phyloP scores from a whole-genome alignment of 2,888 invertebrate species.

The Hyppa rectilinea region DNA sequence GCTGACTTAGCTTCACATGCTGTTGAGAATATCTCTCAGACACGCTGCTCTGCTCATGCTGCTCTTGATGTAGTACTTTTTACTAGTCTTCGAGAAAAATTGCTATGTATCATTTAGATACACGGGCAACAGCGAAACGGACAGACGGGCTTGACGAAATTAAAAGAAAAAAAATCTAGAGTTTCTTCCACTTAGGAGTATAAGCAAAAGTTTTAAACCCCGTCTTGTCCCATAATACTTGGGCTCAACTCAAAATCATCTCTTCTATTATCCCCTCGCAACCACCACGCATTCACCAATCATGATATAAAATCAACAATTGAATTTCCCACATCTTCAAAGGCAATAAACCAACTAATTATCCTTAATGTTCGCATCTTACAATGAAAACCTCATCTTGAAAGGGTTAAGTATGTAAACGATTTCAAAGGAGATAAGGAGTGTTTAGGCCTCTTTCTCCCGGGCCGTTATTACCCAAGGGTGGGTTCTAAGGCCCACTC shows the following conservation, averaged over 20 bases:
- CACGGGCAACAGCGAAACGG: too few species aligned
- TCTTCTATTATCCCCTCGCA: background rate
- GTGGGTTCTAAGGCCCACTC: conserved; percentile 48
- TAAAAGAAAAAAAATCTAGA: too few species aligned
- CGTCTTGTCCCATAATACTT: background rate
- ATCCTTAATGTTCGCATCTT: conserved; percentile 45
- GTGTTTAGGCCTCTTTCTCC: conserved; percentile 54
- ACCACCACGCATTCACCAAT: background rate
- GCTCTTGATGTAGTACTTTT: too few species aligned
- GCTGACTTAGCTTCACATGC: too few species aligned
- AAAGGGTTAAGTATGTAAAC: conserved; percentile 68
- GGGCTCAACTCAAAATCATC: background rate
- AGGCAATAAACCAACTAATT: conserved; percentile 45
- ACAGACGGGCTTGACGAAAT: too few species aligned
- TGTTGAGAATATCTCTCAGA: too few species aligned
- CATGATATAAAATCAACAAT: background rate
- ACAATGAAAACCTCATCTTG: conserved; percentile 61
- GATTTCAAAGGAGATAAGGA: conserved; percentile 67
- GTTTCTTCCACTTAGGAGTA: background rate
- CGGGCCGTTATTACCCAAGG: conserved; percentile 49
- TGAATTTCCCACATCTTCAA: background rate
- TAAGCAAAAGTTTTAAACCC: background rate
- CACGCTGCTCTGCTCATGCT: too few species aligned
- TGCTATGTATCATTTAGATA: too few species aligned
- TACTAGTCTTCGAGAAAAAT: too few species aligned